These are phyloP conservation scores for Nomada hirtipes DNA, from an alignment of 2,888 invertebrate species.

Conservation along the genomic window DNA sequence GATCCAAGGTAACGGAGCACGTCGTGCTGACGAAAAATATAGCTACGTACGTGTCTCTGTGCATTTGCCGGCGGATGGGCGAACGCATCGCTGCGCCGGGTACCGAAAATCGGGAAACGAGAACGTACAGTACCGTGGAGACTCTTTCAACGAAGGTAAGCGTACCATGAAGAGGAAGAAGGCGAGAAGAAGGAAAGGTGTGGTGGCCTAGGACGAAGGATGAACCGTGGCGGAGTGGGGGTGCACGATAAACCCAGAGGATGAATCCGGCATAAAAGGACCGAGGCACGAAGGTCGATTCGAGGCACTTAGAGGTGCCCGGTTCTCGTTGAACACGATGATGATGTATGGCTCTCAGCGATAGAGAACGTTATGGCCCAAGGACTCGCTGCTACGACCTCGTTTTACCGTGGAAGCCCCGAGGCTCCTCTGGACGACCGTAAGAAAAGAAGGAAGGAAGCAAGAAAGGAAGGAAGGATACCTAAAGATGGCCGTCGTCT, in stretches of 20 bases:
- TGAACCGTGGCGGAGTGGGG: conserved; percentile 41
- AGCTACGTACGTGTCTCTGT: not conserved
- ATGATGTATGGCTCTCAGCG: conserved; percentile 79
- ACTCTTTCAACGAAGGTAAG: conserved; percentile 8
- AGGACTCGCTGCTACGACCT: conserved; percentile 67
- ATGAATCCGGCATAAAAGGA: conserved; percentile 66
- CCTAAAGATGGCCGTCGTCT: conserved; percentile 75
- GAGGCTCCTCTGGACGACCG: conserved; percentile 51
- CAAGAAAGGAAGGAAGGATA: conserved; percentile 64
- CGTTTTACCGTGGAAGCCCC: conserved; percentile 66
- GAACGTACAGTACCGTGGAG: conserved; percentile 36
- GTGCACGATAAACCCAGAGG: conserved; percentile 62
- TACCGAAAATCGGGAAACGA: conserved; percentile 42
- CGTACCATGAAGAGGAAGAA: not conserved
- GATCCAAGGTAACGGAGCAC: conserved; percentile 19
- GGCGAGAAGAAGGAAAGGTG: conserved; percentile 6
- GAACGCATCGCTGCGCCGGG: conserved; percentile 20
- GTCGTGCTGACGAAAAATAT: conserved; percentile 6
- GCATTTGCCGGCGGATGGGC: not conserved
- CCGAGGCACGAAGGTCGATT: conserved; percentile 71
- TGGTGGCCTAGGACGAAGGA: conserved; percentile 40
- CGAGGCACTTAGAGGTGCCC: conserved; percentile 76
- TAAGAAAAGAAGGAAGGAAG: conserved; percentile 63
- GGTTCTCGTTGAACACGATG: conserved; percentile 75
- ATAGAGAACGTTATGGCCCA: conserved; percentile 69